Evolutionary conservation across 2,113 vertebrate genomes (phyloP).

Genomic region (Oncorhynchus nerka): DNA sequence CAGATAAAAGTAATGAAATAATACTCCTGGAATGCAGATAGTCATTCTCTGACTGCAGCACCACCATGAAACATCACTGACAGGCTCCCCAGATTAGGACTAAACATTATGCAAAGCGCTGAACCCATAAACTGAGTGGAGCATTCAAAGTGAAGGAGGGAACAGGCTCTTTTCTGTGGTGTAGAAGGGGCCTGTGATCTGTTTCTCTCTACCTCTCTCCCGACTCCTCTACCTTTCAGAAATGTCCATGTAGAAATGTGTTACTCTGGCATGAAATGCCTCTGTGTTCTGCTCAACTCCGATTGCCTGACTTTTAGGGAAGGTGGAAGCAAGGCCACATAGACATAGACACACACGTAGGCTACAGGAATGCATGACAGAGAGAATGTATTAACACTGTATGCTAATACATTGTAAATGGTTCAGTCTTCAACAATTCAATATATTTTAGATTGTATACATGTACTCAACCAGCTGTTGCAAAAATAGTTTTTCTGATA

Average conservation of each 20-base stretch:
- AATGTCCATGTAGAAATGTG: constrained; percentile 40
- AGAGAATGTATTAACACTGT: neutral
- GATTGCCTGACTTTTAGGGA: constrained; percentile 13
- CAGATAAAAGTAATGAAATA: constrained; percentile 97
- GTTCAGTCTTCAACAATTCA: neutral
- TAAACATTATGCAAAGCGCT: constrained; percentile 84
- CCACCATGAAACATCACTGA: constrained; percentile 86
- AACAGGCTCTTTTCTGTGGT: constrained; percentile 22
- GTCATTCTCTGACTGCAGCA: constrained; percentile 85
- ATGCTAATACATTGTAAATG: neutral
- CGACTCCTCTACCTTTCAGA: constrained; percentile 18
- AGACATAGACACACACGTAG: neutral
- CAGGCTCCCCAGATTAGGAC: constrained; percentile 82
- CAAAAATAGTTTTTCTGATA: neutral
- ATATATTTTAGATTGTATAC: neutral
- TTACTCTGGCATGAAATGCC: constrained; percentile 45
- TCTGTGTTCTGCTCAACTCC: constrained; percentile 17
- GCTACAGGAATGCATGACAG: neutral
- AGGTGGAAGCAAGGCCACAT: constrained; percentile 12
- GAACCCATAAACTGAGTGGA: constrained; percentile 75
- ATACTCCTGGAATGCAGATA: constrained; percentile 95
- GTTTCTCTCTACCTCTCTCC: constrained; percentile 18
- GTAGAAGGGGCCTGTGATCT: constrained; percentile 41
- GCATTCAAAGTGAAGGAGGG: constrained; percentile 60
- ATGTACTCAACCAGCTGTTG: neutral